These are phyloP conservation scores for Carpatolechia fugitivella DNA, from an alignment of 2,888 invertebrate genomes.

Conservation along the genomic window DNA sequence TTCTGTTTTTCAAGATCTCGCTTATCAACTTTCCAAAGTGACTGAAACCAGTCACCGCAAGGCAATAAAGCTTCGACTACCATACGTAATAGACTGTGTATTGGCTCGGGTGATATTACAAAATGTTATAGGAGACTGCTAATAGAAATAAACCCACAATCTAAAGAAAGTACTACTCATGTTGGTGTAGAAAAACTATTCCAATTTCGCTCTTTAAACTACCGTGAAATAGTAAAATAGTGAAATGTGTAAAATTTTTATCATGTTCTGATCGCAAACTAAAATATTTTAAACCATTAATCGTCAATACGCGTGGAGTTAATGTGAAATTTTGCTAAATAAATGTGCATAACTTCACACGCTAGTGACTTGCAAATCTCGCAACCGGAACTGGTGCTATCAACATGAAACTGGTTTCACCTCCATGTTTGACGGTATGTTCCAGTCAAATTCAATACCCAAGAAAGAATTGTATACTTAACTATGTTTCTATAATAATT, in stretches of 20 bases:
- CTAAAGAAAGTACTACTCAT: too few species aligned
- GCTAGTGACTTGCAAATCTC: constrained; percentile 22
- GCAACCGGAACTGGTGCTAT: constrained; percentile 21
- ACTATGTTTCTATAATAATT: too few species aligned
- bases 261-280: background rate
- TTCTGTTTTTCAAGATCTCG: constrained; percentile 1
- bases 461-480: background rate
- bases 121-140: too few species aligned
- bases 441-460: too few species aligned
- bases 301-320: background rate
- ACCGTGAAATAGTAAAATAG: background rate
- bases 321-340: constrained; percentile 7
- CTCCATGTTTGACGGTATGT: background rate
- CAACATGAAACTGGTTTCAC: constrained; percentile 22
- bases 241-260: background rate
- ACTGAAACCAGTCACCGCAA: background rate
- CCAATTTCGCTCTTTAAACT: too few species aligned
- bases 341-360: constrained; percentile 10
- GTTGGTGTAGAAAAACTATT: too few species aligned
- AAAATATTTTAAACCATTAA: too few species aligned
- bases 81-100: background rate
- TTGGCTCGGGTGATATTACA: background rate
- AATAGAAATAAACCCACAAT: too few species aligned
- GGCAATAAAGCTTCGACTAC: background rate
- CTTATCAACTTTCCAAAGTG: constrained; percentile 6